Evolutionary conservation across 2,113 vertebrate genomes (phyloP), one percentile per base, ranked within the genome.

Genomic region (Lophochroa leadbeateri): DNA sequence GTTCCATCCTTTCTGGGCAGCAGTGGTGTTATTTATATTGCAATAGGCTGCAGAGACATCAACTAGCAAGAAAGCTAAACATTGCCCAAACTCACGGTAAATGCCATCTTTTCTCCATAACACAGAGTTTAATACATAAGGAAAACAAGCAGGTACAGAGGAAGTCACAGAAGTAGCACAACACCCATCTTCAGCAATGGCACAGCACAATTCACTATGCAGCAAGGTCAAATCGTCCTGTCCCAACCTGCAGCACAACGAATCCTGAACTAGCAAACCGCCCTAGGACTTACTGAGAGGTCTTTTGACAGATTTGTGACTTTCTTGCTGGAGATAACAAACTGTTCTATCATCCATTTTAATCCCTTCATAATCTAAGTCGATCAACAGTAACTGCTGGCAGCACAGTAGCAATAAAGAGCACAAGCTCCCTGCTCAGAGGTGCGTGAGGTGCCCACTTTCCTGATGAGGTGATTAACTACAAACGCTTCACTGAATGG

Each of bases 361-460:
- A 75, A 83, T 95, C 50, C 86, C 76, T 92, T 81, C 79, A n/a
- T 55, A 81, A 75, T 60, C 75, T 60, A 84, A 80, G 67, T 71
- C 0, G 1, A 90, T 70, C 35, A 52, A 5, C 47, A 76, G 82
- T 41, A 84, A 46, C 43, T 86, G 60, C 86, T 60, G 77, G 64
- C 65, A 88, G 55, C 68, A 10, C 35, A 80, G 85, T 4, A 80
- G 64, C 52, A 71, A 24, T 69, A 39, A 65, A 19, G 65, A 83
- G 43, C 3, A 65, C 7, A 17, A 63, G 53, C 80, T 61, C 76
- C 9, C 20, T 67, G 79, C 82, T 82, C 0, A 0, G 29, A 68
- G 85, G 39, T 81, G 10, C 25, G 46, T 41, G 88, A 74, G 52
- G 11, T 84, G 60, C 72, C 46, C 31, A 3, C 61, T 52, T 74